Evolutionary conservation across 1,140 invertebrate genomes (phyloP), one percentile per base, ranked within the genome.

Genomic region (Plectus sambesii): DNA sequence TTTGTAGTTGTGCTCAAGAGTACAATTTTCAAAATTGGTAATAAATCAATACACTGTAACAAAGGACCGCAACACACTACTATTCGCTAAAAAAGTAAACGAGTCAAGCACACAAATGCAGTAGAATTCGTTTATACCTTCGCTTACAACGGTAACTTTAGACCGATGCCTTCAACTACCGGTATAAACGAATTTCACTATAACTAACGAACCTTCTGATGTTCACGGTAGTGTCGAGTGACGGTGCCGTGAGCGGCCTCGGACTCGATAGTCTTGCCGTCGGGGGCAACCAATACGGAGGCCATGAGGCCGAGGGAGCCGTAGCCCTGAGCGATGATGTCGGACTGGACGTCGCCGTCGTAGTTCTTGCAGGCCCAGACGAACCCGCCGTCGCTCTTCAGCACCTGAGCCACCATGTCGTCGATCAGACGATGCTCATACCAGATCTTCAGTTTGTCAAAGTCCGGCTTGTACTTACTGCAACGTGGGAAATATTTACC

Each of bases 291-390:
- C 9, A 96, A 74, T 0, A 94, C 88, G 23, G 85, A 90, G 1
- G 89, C 94, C 89, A 96, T 94, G 59, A 96, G 75, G 46, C 89
- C 89, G 17, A 94, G 71, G 2, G 87, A 93, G 20, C 85, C 79
- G 61, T 74, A 79, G 17, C 76, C 89, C 74, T 96, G 89, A 58
- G 90, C 90, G 9, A 97, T 84, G 5, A 87, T 88, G 72, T 98
- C 92, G 0, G 86, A 92, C 70, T 98, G 92, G 0, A 98, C 93
- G 75, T 98, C 93, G 27, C 93, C 93, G 69, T 98, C 93, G 69
- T 98, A 98, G 70, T 98, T 98, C 70, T 98, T 98, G 73, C 92
- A 87, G 19, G 92, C 88, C 92, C 93, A 98, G 0, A 98, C 89
- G 74, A 96, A 98, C 44, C 90, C 92, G 58, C 93, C 93, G 55